Base-by-base conservation (phyloP, 2,888 invertebrate genomes). In the Drosophila mettleri region DNA sequence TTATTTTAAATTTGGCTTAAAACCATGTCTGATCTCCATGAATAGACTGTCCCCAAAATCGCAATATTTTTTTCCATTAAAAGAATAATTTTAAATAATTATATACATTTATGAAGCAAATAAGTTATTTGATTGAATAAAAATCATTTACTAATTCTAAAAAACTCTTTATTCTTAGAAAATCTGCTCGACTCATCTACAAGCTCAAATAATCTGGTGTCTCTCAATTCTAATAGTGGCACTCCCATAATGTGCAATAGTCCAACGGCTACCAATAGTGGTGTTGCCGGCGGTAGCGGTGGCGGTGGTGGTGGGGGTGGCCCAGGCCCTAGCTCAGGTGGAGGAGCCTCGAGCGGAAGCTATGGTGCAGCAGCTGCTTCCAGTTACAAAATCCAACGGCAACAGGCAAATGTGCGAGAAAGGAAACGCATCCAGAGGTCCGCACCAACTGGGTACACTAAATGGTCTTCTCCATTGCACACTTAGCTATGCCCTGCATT, bases 401-500 rank as follows among this genome's bases (percentile, higher is more conserved):
- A 97, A 82, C 97, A 98, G 3, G 98, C 99, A 66, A 99, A 98
- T 93, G 97, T 99, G 78, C 95, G 99, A 83, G 99, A 99, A 93
- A 94, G 99, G 92, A 97, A 98, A 94, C 95, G 99, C 92, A 99
- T 99, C 98, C 96, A 99, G 95, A 98, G 98, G 96, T 97, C 96
- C 95, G 96, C 95, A 94, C 95, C 95, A 94, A 95, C 95, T 95
- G 95, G 95, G 95, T 95, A 95, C 93, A 91, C 90, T 86, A 90
- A 91, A 91, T 90, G 86, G 89, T 86, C 85, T 88, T 84, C 87
- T 90, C 83, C 87, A 80, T 81, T 89, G 90, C 67, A 76, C 60
- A 85, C 70, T 62, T 65, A 63, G 48, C 52, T 65, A 51, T 8
- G 12, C 7, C 31, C 27, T 24, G n/a, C 9, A 8, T 4, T 29